These are phyloP conservation scores for Acanthis flammea DNA, from an alignment of 2,797 vertebrate species.

Conservation along the genomic window DNA sequence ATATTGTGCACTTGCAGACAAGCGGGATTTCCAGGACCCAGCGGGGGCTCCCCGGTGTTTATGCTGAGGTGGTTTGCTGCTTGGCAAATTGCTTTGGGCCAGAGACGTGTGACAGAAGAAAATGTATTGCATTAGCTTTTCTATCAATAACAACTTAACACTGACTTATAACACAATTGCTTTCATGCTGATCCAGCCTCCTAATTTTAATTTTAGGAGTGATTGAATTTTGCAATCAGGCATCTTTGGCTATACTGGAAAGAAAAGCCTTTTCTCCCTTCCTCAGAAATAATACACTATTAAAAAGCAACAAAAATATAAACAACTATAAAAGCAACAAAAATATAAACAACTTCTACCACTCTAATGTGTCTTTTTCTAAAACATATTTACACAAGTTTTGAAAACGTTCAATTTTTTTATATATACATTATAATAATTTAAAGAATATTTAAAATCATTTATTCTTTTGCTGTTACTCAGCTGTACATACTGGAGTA, in stretches of 20 bases:
- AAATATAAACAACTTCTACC: conserved; percentile 13
- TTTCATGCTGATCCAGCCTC: conserved; percentile 54
- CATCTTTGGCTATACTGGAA: background rate
- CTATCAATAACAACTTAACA: conserved; percentile 61
- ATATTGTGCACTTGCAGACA: conserved; percentile 86
- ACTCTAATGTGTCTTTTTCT: background rate
- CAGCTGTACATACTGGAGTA: background rate
- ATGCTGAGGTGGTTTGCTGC: conserved; percentile 86
- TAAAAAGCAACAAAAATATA: background rate
- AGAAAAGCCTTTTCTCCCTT: background rate
- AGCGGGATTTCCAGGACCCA: conserved; percentile 85
- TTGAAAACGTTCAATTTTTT: background rate
- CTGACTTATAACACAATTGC: conserved; percentile 54
- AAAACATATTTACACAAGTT: conserved; percentile 28
- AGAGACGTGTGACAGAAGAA: conserved; percentile 67
- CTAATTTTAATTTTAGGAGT: conserved; percentile 56
- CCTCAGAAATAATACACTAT: background rate
- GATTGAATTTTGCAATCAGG: conserved; percentile 35
- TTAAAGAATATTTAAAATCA: background rate
- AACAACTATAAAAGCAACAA: conserved; percentile 19
- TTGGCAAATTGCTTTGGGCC: conserved; percentile 80
- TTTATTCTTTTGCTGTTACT: background rate
- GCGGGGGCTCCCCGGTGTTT: conserved; percentile 82
- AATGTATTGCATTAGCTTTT: conserved; percentile 68
- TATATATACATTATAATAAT: background rate